A percentile compares a stretch with the other conserved stretches of the same genome.
These are phyloP conservation scores for Trichomalopsis sarcophagae DNA, from an alignment of 1,140 invertebrate species.

Conservation along the genomic window DNA sequence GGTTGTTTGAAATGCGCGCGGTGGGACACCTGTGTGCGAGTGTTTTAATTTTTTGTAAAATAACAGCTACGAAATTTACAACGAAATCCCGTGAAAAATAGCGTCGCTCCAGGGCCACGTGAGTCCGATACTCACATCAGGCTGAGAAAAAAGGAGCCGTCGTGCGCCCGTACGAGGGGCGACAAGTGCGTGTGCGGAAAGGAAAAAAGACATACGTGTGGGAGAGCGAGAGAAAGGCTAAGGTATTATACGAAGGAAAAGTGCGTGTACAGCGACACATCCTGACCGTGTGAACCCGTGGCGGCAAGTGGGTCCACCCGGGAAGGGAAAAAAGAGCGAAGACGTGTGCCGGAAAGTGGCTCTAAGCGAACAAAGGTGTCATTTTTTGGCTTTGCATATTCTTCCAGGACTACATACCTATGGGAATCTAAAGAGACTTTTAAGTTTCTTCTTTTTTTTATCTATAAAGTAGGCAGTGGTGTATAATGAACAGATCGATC, in stretches of 20 bases:
- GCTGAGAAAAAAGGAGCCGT: conserved; percentile 53
- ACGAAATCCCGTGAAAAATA: not conserved
- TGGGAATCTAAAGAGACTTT: not conserved
- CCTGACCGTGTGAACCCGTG: conserved; percentile 57
- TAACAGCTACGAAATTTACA: too few relatives aligned
- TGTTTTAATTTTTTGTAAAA: too few relatives aligned
- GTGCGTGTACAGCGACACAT: not conserved
- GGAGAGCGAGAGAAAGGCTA: not conserved
- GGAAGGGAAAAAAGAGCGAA: conserved; percentile 41
- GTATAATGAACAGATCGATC: not conserved
- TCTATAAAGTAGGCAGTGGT: not conserved
- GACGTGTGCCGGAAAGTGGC: conserved; percentile 4
- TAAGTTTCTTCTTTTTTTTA: not conserved
- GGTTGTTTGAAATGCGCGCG: not conserved
- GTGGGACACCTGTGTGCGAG: too few relatives aligned
- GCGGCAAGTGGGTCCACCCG: conserved; percentile 53
- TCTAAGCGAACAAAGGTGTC: conserved; percentile 47
- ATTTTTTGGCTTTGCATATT: conserved; percentile 44
- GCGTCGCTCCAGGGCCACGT: not conserved
- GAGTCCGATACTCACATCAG: conserved; percentile 6
- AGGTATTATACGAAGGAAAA: conserved; percentile 4
- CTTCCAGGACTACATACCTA: not conserved
- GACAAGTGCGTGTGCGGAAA: conserved; percentile 64
- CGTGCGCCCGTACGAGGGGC: conserved; percentile 33
- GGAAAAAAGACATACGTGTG: conserved; percentile 34